Evolutionary conservation across 2,113 vertebrate species (phyloP).

Genomic region (Romanogobio albipinnatus): DNA sequence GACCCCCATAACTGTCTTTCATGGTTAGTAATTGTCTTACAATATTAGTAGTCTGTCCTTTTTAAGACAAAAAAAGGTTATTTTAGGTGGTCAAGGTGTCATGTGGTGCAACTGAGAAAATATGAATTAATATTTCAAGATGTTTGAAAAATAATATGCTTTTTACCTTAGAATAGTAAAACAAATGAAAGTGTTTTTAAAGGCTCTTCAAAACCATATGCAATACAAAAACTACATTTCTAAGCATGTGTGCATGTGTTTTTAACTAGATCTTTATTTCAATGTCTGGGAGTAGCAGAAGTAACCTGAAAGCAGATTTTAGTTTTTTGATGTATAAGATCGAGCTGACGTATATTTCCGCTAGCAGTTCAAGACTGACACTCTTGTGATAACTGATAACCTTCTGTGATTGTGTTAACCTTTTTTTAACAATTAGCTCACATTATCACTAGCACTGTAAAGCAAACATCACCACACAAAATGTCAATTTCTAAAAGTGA

Average conservation of each 20-base stretch:
- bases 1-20: neutral
- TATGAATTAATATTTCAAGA: neutral
- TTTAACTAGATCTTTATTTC: neutral
- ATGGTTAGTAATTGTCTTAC: neutral
- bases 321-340: neutral
- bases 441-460: neutral
- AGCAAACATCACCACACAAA: neutral
- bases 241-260: neutral
- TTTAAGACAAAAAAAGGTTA: neutral
- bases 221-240: neutral
- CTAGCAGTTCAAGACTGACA: neutral
- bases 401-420: neutral
- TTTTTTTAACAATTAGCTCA: neutral
- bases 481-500: neutral
- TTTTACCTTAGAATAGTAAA: neutral
- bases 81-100: neutral
- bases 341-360: neutral
- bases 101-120: neutral
- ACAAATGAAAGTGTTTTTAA: too few relatives aligned
- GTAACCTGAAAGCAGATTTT: neutral
- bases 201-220: neutral
- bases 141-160: neutral
- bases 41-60: too few relatives aligned
- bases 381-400: neutral
- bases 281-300: neutral